Evolutionary conservation across 2,888 invertebrate species (phyloP), one percentile per base, ranked within the genome.

Genomic region (Coleophora flavipennella): DNA sequence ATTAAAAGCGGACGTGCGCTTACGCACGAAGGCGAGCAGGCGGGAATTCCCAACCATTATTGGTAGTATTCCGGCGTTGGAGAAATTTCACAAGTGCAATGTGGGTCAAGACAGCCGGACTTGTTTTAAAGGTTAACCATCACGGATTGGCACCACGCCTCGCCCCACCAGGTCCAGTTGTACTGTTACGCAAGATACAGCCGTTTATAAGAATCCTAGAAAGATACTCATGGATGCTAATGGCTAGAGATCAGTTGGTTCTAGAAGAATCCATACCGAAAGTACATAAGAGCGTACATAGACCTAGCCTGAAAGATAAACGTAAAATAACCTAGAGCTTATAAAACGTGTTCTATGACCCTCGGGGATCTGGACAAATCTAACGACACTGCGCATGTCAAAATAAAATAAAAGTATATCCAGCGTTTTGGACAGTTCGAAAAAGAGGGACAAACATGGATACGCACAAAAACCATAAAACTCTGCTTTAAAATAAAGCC

Each of bases 31-130:
- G 34, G 41, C 38, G 51, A 56, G 58, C 54, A 50, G 59, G 58
- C 59, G 80, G 79, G 75, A 74, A 66, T 79, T 69, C 81, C 81
- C 67, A 62, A 43, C 60, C 57, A 65, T 79, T 80, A 79, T 74
- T 73, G 67, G 77, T 73, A 79, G 29, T 39, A 35, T 38, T 59
- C 65, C 65, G 58, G 62, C 67, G 67, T 64, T 59, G 78, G 76
- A 77, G 83, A 84, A 81, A 83, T 81, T 81, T 77, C 81, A 75
- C 75, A 80, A 83, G 73, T 64, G 48, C 55, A 50, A 83, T 67
- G 83, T 84, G 57, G 84, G 84, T 83, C 84, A 79, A 78, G 81
- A 65, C 76, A 73, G 77, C 77, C 83, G 83, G 83, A 81, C 75
- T 77, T 73, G 75, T 77, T 76, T 71, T 66, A 81, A 80, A 83